A percentile compares a stretch with the other conserved stretches of the same genome.
phyloP scores from a whole-genome alignment of 2,888 invertebrate genomes.

The Euzetes globulus region DNA sequence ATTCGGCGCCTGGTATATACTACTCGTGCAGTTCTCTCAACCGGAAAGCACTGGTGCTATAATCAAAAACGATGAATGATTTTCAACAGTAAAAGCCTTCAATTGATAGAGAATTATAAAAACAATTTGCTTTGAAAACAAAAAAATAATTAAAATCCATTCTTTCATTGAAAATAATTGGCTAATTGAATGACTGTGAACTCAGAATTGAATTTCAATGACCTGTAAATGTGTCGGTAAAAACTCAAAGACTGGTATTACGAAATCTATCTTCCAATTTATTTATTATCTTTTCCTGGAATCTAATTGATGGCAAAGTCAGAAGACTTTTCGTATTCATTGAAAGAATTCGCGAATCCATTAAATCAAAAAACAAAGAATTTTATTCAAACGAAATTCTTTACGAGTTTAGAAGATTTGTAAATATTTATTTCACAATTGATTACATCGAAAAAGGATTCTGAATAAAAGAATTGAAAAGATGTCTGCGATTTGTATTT shows the following conservation, averaged over 20 bases:
- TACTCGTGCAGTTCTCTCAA: neutral
- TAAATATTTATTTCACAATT: slow-evolving; percentile 6
- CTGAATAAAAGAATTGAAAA: neutral
- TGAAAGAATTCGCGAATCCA: neutral
- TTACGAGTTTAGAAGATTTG: neutral
- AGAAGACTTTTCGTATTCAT: no score
- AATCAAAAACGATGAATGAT: slow-evolving; percentile 1
- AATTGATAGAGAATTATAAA: neutral
- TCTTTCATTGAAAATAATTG: no score
- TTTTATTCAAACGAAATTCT: neutral
- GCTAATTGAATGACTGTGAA: no score
- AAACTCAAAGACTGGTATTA: no score
- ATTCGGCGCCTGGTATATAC: neutral
- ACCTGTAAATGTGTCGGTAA: no score
- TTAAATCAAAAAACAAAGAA: neutral
- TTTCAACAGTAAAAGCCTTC: neutral
- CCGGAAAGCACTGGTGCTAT: slow-evolving; percentile 12
- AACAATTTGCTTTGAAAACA: neutral
- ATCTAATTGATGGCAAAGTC: no score
- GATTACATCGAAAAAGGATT: neutral
- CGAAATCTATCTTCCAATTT: no score
- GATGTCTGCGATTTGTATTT: neutral
- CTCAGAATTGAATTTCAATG: no score
- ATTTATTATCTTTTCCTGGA: no score
- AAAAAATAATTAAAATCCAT: no score